Percentiles rank a stretch among this genome's conserved stretches.
Conservation (phyloP, 2,797 vertebrate genomes). For the Macrochelys suwanniensis region DNA sequence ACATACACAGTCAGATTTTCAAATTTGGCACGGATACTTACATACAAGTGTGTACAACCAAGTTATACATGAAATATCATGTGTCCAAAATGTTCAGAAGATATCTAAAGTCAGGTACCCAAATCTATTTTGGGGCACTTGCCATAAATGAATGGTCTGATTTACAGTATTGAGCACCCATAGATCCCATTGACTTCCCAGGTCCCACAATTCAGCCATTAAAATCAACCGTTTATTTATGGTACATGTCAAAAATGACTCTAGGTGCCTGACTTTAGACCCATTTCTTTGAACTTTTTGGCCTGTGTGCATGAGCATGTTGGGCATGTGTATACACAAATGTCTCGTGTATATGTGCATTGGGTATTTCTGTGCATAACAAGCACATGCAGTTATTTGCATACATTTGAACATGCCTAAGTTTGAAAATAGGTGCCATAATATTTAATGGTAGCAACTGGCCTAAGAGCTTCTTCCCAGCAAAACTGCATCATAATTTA, state of each 20-base stretch:
- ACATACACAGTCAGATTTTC: neutral
- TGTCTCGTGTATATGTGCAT: neutral
- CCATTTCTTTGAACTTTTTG: neutral
- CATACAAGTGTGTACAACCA: neutral
- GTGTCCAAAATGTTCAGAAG: neutral
- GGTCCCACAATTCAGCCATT: neutral
- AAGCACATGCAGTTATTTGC: neutral
- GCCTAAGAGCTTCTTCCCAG: neutral
- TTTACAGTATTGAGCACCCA: neutral
- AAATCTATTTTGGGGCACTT: neutral
- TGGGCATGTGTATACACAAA: neutral
- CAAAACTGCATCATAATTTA: neutral
- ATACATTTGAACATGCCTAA: neutral
- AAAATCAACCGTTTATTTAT: neutral
- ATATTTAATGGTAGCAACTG: neutral
- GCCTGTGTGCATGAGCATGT: neutral
- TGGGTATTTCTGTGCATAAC: neutral
- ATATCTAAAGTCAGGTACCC: neutral
- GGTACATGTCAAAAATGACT: neutral
- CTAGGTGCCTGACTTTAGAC: neutral
- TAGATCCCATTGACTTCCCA: neutral
- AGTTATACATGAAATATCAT: neutral
- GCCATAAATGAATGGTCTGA: neutral
- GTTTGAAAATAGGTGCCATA: neutral
- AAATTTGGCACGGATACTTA: neutral